Conservation (phyloP, 2,888 invertebrate species). For the Patella caerulea region DNA sequence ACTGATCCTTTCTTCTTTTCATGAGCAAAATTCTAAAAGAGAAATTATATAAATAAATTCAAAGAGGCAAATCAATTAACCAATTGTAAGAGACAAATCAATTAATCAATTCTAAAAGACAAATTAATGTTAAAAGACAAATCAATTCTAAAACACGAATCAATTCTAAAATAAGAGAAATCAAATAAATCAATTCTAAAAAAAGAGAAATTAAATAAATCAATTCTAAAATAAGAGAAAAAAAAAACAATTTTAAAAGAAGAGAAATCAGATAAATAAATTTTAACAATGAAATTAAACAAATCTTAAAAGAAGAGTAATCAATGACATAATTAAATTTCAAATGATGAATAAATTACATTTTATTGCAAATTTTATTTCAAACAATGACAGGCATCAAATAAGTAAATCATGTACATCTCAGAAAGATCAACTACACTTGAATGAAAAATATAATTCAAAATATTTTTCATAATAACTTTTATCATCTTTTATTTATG, state of each 20-base stretch:
- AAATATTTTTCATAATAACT: too few species aligned
- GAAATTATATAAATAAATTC: neutral
- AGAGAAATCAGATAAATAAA: neutral
- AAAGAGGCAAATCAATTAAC: neutral
- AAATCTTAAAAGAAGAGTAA: neutral
- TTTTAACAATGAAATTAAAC: neutral
- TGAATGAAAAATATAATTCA: too few species aligned
- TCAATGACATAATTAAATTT: neutral
- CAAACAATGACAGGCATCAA: too few species aligned
- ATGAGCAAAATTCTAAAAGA: conserved; percentile 64
- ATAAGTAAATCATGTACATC: too few species aligned
- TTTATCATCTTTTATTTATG: too few species aligned
- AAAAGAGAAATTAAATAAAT: neutral
- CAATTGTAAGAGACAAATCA: neutral
- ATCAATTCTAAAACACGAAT: neutral
- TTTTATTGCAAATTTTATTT: too few species aligned
- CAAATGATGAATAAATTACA: neutral
- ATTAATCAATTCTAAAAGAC: neutral
- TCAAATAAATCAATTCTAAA: neutral
- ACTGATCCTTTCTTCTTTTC: conserved; percentile 64
- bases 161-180: neutral
- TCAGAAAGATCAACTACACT: too few species aligned
- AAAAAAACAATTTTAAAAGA: neutral
- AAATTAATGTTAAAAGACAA: neutral
- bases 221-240: neutral